Base-by-base conservation (phyloP, 1,140 invertebrate species). In the Arctopsyche grandis region DNA sequence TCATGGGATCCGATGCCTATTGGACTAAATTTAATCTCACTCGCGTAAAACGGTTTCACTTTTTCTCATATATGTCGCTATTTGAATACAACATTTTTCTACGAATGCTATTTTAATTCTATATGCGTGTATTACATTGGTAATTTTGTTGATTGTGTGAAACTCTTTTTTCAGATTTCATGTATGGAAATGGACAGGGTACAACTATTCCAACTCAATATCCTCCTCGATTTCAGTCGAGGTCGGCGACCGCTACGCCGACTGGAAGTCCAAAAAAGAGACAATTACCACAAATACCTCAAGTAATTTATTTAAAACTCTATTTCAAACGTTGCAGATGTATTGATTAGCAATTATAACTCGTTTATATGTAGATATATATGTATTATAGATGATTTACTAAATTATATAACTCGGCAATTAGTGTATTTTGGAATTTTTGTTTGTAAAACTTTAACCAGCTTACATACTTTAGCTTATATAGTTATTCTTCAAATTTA, bases 181-280 rank as follows among this genome's bases (percentile, higher is more conserved):
- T 58, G 44, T 80, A 81, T 43, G 84, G 84, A 9, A 83, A 79
- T 66, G 84, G 85, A 29, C 81, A 85, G n/a, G 83, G 79, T 66
- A 76, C 86, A 63, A 83, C 86, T 43, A 83, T 88, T 77, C 88
- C 88, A 19, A 87, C 87, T 48, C 88, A 88, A 80, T 89, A 89
- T 81, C 86, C 89, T 60, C 89, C 88, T 75, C 91, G 93, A 81
- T 94, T 94, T 84, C 91, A 93, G 84, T 95, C 94, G 29, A 91
- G 94, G 48, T 97, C 95, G 58, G 94, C 95, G 46, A 97, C 95
- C 43, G 95, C 94, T 38, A 97, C 96, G n/a, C 96, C 96, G 63
- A 96, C 96, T 29, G 96, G 96, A 52, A 98, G 96, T 44, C 96
- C 97, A 26, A 98, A 98, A 89, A 98, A 98, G 88, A 90, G 97